phyloP scores from a whole-genome alignment of 2,797 vertebrate species.

The Hozukius guyotensis region DNA sequence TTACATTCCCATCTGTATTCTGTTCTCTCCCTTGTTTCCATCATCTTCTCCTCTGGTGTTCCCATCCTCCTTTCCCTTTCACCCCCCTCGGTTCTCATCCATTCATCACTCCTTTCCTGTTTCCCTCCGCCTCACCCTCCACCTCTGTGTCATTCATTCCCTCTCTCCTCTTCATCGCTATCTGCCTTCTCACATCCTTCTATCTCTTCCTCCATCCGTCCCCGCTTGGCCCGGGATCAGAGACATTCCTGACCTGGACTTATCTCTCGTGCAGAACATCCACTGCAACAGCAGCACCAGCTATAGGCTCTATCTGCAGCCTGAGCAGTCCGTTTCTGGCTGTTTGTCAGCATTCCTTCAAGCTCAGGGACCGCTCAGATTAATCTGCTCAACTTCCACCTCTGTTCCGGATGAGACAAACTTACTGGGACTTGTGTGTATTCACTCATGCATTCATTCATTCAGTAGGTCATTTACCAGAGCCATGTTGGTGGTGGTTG shows the following conservation, averaged over 20 bases:
- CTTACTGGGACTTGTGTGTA: neutral
- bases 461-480: conserved; percentile 9
- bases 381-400: conserved; percentile 40
- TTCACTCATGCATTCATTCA: neutral
- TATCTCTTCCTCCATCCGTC: conserved; percentile 55
- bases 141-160: conserved; percentile 40
- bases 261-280: conserved; percentile 67
- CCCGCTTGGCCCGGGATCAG: conserved; percentile 69
- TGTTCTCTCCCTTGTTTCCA: neutral
- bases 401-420: conserved; percentile 31
- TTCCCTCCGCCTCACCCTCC: conserved; percentile 10
- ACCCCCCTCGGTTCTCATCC: neutral
- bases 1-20: neutral
- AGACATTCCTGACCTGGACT: conserved; percentile 75
- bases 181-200: conserved; percentile 25
- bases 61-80: neutral
- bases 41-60: neutral
- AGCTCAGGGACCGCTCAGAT: conserved; percentile 40
- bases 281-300: conserved; percentile 24
- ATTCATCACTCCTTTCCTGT: conserved; percentile 35
- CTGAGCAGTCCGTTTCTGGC: conserved; percentile 42
- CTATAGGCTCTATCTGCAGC: conserved; percentile 40
- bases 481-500: neutral
- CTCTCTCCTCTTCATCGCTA: conserved; percentile 19
- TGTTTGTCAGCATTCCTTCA: conserved; percentile 47